phyloP scores from a whole-genome alignment of 1,140 invertebrate genomes.

The Muscidifurax raptorellus region DNA sequence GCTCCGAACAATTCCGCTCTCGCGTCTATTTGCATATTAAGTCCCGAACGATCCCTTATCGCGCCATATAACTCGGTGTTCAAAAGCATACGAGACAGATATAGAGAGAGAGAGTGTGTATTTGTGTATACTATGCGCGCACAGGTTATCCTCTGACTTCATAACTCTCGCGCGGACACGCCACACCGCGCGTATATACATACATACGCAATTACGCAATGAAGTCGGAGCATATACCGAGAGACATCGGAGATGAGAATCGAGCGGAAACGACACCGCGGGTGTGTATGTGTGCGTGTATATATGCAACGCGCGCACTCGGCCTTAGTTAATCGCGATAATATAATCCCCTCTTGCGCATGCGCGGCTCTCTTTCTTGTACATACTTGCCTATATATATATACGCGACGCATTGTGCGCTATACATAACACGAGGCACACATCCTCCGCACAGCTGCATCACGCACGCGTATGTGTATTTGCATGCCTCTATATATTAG shows the following conservation, averaged over 20 bases:
- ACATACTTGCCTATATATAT: background rate
- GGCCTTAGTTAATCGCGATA: constrained; percentile 20
- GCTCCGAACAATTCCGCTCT: background rate
- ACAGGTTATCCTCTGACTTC: constrained; percentile 15
- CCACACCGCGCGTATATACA: background rate
- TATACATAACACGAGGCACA: background rate
- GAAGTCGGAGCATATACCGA: background rate
- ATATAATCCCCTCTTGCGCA: constrained; percentile 27
- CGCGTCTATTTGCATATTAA: background rate
- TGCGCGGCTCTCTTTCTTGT: background rate
- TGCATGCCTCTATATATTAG: background rate
- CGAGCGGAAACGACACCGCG: constrained; percentile 29
- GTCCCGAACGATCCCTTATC: background rate
- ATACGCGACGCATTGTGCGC: background rate
- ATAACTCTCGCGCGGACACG: constrained; percentile 6
- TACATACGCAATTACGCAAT: constrained; percentile 3
- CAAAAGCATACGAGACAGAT: background rate
- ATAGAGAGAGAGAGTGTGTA: no score
- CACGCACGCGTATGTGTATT: background rate
- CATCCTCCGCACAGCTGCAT: constrained; percentile 9
- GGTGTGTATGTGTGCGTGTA: background rate
- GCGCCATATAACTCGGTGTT: background rate
- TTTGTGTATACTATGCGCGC: no score
- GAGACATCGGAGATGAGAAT: constrained; percentile 17
- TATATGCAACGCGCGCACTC: background rate